Conservation (phyloP, 1,140 invertebrate species). For the Euwallacea similis region DNA sequence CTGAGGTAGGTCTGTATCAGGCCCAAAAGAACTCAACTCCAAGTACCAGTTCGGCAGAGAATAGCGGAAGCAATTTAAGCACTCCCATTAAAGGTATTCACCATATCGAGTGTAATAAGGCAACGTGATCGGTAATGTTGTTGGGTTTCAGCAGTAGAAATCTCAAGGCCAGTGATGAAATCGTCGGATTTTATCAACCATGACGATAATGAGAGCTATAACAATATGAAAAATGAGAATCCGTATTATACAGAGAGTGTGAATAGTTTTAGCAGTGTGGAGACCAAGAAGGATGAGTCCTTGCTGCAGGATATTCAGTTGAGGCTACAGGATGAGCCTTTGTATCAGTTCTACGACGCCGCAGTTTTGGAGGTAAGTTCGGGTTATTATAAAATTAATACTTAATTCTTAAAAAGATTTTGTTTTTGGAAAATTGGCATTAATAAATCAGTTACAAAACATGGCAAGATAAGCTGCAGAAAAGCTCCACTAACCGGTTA, state of each 20-base stretch:
- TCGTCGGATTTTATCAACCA: conserved; percentile 39
- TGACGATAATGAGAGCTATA: conserved; percentile 39
- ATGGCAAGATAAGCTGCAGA: too few relatives aligned
- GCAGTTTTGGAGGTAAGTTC: conserved; percentile 68
- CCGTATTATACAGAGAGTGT: conserved; percentile 46
- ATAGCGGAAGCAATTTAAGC: conserved; percentile 46
- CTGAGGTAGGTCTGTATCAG: conserved; percentile 65
- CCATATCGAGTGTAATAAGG: neutral
- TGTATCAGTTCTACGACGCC: conserved; percentile 89
- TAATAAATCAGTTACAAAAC: neutral
- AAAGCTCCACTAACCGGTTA: too few relatives aligned
- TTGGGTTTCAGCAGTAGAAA: conserved; percentile 28
- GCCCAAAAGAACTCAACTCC: conserved; percentile 55
- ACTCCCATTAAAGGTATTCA: conserved; percentile 30
- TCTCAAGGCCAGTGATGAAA: conserved; percentile 30
- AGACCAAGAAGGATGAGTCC: conserved; percentile 48
- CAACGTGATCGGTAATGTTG: neutral
- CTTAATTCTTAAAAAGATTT: too few relatives aligned
- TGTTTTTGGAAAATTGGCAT: neutral
- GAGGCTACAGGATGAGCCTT: conserved; percentile 70
- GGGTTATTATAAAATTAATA: neutral
- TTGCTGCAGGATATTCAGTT: conserved; percentile 41
- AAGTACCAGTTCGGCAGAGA: conserved; percentile 46
- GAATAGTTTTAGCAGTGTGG: conserved; percentile 46
- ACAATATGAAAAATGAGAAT: conserved; percentile 46